Evolutionary conservation across 2,113 vertebrate genomes (phyloP), one percentile per base, ranked within the genome.

Genomic region (Pelusios castaneus): DNA sequence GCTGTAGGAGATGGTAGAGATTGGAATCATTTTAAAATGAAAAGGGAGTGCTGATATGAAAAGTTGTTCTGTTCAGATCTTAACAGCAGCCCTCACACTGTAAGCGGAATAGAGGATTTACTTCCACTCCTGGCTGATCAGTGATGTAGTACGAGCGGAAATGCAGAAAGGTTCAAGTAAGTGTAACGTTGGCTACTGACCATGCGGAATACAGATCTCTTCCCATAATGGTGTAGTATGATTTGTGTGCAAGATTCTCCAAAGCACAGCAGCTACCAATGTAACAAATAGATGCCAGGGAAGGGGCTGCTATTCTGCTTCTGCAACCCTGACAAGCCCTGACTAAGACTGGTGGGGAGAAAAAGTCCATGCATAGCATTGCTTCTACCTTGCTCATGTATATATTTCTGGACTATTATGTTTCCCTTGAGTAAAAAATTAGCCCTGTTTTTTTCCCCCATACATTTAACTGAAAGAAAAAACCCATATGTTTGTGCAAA

Each of bases 21-120:
- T 13, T 21, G 11, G 5, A 60, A 27, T 88, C 0, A 0, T 45
- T 52, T 55, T 75, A 25, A 54, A 0, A 2, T 58, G 56, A 60
- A 52, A 34, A 58, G 58, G 14, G 41, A 34, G 55, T 56, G 34
- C 16, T 55, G 77, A 54, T 38, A 34, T 8, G 17, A 75, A 51
- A 16, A 77, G 9, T 1, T 78, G 0, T 58, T 43, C 38, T 78
- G 0, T 58, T 43, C 38, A 75, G 21, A 43, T 75, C 38, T 43
- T 43, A 43, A 75, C n/a, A 75, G 24, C 11, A 22, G 70, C 13
- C 34, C 56, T 22, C 38, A 22, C 38, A 14, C 14, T 55, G 22
- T 19, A 27, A 56, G n/a, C 27, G n/a, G 8, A 56, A 27, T 5
- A 27, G n/a, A 13, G 38, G 25, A n/a, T 80, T 54, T 54, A 49